These are phyloP conservation scores for Piscicola geometra DNA, from an alignment of 2,888 invertebrate genomes.

Conservation along the genomic window DNA sequence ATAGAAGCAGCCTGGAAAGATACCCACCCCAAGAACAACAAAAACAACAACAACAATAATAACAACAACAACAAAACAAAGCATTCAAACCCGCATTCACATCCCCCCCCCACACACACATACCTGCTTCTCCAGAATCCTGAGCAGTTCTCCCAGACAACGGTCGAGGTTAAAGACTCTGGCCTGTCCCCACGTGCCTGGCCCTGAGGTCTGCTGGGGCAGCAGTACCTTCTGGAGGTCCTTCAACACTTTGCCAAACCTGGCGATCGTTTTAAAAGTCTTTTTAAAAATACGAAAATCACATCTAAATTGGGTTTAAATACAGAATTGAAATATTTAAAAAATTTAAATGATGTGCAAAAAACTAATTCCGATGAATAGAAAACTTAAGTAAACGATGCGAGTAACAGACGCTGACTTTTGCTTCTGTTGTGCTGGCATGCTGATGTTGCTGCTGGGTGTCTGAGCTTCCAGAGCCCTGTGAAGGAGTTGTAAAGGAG, in stretches of 20 bases:
- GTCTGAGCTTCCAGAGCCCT: slow-evolving; percentile 60
- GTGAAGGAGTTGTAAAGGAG: slow-evolving; percentile 35
- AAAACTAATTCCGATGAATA: background rate
- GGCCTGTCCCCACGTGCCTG: slow-evolving; percentile 60
- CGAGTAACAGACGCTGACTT: slow-evolving; percentile 52
- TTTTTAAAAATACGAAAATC: background rate
- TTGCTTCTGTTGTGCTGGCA: slow-evolving; percentile 52
- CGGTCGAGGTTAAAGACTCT: slow-evolving; percentile 61
- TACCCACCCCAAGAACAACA: too few relatives aligned
- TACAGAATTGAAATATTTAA: background rate
- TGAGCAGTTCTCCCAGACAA: slow-evolving; percentile 61
- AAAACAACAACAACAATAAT: too few relatives aligned
- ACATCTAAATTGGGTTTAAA: background rate
- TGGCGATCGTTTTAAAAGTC: slow-evolving; percentile 31
- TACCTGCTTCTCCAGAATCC: slow-evolving; percentile 61
- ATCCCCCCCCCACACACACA: background rate
- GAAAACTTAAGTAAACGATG: too few relatives aligned
- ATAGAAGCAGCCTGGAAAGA: too few relatives aligned
- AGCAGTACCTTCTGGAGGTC: slow-evolving; percentile 55
- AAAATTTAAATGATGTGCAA: background rate
- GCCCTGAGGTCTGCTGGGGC: slow-evolving; percentile 47
- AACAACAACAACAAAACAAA: too few relatives aligned
- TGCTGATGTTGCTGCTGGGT: slow-evolving; percentile 47
- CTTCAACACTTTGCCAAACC: slow-evolving; percentile 60
- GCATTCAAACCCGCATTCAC: too few relatives aligned